Evolutionary conservation across 2,888 invertebrate genomes (phyloP).

Genomic region (Papilio elwesi): DNA sequence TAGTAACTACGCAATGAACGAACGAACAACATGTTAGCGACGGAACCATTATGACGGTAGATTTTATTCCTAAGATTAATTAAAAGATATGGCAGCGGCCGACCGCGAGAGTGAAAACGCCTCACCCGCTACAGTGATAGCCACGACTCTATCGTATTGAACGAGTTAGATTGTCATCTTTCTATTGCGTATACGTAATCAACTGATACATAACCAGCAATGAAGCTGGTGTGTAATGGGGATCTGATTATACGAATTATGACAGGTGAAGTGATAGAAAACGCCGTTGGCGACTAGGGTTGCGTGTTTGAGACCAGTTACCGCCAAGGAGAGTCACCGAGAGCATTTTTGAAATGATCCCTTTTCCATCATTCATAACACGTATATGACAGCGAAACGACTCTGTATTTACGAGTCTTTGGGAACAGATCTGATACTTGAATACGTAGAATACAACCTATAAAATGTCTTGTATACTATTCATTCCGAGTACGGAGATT

Average conservation of each 20-base stretch:
- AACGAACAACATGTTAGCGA: conserved; percentile 59
- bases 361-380: conserved; percentile 71
- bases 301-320: conserved; percentile 78
- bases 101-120: conserved; percentile 73
- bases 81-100: conserved; percentile 73
- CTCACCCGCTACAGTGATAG: conserved; percentile 60
- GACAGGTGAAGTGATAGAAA: conserved; percentile 74
- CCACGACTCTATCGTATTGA: conserved; percentile 52
- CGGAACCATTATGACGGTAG: conserved; percentile 69
- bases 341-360: conserved; percentile 75
- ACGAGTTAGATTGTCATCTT: conserved; percentile 51
- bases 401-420: conserved; percentile 39
- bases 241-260: conserved; percentile 54
- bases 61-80: conserved; percentile 80
- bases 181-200: conserved; percentile 43
- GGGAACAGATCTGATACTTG: conserved; percentile 29
- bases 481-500: conserved; percentile 45
- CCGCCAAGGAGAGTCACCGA: conserved; percentile 68
- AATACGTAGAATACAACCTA: conserved; percentile 22
- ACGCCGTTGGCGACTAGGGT: conserved; percentile 69
- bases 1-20: conserved; percentile 58
- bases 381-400: conserved; percentile 50
- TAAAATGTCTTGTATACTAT: conserved; percentile 24
- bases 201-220: conserved; percentile 55
- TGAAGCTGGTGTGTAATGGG: conserved; percentile 56